phyloP scores from a whole-genome alignment of 2,888 invertebrate species.

The Heliconius aoede region DNA sequence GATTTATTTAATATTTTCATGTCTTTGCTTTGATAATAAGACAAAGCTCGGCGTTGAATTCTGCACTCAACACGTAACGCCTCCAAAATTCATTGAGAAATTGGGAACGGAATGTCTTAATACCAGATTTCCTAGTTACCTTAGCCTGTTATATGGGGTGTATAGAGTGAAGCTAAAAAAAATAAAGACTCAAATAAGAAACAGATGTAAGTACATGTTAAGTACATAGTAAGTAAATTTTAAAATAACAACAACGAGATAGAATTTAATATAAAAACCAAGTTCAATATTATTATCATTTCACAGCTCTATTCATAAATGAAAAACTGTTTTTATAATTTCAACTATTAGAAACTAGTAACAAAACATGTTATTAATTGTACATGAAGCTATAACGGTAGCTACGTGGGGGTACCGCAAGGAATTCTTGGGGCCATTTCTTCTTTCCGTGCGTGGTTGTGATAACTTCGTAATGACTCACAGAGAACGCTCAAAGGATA shows the following conservation, averaged over 20 bases:
- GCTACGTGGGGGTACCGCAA: slow-evolving; percentile 59
- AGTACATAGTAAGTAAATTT: too few relatives aligned
- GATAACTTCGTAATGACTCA: slow-evolving; percentile 48
- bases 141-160: background rate
- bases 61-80: background rate
- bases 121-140: background rate
- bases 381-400: slow-evolving; percentile 42
- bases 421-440: slow-evolving; percentile 64
- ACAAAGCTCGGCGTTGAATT: background rate
- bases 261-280: background rate
- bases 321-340: slow-evolving; percentile 30
- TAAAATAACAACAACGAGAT: background rate
- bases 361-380: slow-evolving; percentile 31
- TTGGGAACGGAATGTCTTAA: too few relatives aligned
- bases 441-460: slow-evolving; percentile 51
- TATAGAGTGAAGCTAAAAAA: background rate
- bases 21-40: background rate
- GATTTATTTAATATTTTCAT: too few relatives aligned
- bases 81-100: background rate
- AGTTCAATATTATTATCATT: slow-evolving; percentile 28
- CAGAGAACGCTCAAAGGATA: slow-evolving; percentile 50
- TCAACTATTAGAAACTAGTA: slow-evolving; percentile 19
- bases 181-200: too few relatives aligned
- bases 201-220: too few relatives aligned
- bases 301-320: slow-evolving; percentile 30